These are phyloP conservation scores for Neolamprologus ventralis DNA, from an alignment of 2,113 vertebrate genomes.

Conservation along the genomic window DNA sequence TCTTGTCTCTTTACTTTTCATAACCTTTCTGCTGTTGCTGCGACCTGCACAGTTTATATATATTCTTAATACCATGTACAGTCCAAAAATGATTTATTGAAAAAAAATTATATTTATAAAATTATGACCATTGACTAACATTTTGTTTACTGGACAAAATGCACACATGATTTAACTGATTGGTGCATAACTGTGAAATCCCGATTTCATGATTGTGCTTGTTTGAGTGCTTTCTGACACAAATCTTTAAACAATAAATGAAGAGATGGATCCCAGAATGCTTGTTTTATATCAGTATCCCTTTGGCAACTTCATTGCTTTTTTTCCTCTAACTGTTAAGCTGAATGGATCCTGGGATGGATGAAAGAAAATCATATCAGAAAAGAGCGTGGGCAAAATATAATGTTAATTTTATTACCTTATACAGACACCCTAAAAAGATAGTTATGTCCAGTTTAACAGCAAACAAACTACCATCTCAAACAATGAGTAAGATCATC, in stretches of 20 bases:
- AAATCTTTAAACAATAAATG: neutral
- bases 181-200: neutral
- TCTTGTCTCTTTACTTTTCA: neutral
- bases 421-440: neutral
- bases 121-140: neutral
- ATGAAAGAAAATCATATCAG: neutral
- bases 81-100: neutral
- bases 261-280: neutral
- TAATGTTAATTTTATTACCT: neutral
- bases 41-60: neutral
- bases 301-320: neutral
- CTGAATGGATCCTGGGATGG: slow-evolving; percentile 5
- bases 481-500: neutral
- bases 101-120: neutral
- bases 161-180: neutral
- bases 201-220: neutral
- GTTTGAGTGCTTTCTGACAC: neutral
- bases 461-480: neutral
- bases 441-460: neutral
- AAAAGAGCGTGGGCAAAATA: neutral
- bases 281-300: neutral
- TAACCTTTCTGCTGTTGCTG: neutral
- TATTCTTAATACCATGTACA: neutral
- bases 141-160: neutral
- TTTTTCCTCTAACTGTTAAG: neutral